Evolutionary conservation across 2,888 invertebrate genomes (phyloP).

Genomic region (Erebia epiphron): DNA sequence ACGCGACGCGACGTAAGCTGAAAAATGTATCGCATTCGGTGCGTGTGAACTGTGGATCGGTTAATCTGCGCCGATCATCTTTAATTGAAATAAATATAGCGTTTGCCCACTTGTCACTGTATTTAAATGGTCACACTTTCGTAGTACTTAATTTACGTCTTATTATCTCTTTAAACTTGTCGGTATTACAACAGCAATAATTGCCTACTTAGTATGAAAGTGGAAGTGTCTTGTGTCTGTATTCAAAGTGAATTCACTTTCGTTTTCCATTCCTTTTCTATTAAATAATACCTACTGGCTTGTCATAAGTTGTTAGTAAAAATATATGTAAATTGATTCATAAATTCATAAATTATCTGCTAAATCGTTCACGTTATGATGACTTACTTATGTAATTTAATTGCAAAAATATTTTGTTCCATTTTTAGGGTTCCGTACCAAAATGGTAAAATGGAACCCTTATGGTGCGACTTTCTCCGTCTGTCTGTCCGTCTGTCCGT

Average conservation of each 20-base stretch:
- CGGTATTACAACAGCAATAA: constrained; percentile 14
- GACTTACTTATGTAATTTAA: background rate
- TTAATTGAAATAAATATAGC: background rate
- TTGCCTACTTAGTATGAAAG: constrained; percentile 21
- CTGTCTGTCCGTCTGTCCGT: no score
- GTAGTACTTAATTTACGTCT: no score
- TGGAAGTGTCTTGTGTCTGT: constrained; percentile 18
- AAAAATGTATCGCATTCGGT: no score
- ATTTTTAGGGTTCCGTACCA: no score
- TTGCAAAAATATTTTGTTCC: constrained; percentile 2
- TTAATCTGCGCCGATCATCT: background rate
- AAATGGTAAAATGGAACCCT: no score
- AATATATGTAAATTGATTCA: constrained; percentile 7
- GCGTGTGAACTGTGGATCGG: no score
- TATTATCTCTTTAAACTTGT: constrained; percentile 20
- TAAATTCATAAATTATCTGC: background rate
- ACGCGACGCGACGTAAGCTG: no score
- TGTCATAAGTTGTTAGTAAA: background rate
- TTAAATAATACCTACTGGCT: background rate
- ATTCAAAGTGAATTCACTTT: constrained; percentile 17
- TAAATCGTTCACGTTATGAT: background rate
- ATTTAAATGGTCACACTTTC: constrained; percentile 14
- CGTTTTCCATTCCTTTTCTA: constrained; percentile 18
- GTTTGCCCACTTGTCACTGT: background rate
- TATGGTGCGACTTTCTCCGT: no score